Conservation (phyloP, 2,113 vertebrate genomes). For the Theristicus caerulescens region DNA sequence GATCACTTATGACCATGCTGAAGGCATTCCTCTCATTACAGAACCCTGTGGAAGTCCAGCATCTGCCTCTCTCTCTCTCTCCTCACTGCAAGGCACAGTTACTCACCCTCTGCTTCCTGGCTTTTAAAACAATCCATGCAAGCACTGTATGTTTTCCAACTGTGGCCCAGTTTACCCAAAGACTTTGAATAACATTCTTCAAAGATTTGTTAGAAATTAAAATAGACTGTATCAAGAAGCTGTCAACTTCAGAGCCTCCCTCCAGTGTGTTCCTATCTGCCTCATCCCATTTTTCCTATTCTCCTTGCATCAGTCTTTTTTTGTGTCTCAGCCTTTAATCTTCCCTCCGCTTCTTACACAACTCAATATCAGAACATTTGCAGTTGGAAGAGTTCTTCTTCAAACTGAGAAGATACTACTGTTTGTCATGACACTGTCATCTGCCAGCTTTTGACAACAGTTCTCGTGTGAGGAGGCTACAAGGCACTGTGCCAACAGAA, state of each 20-base stretch:
- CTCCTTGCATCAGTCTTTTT: background rate
- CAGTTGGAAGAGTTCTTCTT: background rate
- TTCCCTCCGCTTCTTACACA: background rate
- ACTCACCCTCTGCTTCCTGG: background rate
- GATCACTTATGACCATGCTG: background rate
- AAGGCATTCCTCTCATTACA: background rate
- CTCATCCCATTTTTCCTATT: background rate
- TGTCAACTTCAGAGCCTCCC: background rate
- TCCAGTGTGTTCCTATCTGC: background rate
- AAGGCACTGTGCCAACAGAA: background rate
- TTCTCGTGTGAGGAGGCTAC: background rate
- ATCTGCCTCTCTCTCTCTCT: background rate
- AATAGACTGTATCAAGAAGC: background rate
- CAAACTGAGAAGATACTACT: background rate
- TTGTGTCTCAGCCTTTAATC: background rate
- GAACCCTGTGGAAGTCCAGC: background rate
- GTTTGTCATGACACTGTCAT: background rate
- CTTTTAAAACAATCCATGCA: background rate
- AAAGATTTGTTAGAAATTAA: background rate
- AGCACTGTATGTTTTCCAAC: background rate
- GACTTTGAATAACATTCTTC: background rate
- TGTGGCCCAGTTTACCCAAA: background rate
- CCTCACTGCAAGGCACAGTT: background rate
- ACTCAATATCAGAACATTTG: background rate
- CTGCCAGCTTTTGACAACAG: conserved; percentile 27